phyloP scores from a whole-genome alignment of 53 echinoderm and acorn worm species.

The Mesocentrotus franciscanus region DNA sequence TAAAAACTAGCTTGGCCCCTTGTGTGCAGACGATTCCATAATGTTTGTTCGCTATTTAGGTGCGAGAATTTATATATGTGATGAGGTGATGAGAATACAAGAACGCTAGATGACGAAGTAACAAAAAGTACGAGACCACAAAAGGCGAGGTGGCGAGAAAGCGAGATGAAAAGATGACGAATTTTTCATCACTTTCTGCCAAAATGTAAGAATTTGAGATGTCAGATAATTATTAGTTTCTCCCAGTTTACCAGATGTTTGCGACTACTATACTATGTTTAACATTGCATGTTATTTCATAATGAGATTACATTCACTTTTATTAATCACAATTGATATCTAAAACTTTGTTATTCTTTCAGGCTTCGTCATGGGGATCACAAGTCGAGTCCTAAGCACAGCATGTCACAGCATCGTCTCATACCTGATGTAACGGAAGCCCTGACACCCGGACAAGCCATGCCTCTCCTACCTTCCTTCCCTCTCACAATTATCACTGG shows the following conservation, averaged over 20 bases:
- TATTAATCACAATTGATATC: background rate
- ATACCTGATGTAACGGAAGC: conserved; percentile 28
- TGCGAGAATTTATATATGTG: background rate
- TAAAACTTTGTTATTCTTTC: background rate
- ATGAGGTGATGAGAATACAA: background rate
- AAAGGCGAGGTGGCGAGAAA: background rate
- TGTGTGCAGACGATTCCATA: background rate
- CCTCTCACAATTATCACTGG: conserved; percentile 62
- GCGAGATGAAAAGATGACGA: background rate
- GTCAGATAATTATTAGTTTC: no score
- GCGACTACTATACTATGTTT: no score
- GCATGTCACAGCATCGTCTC: conserved; percentile 59
- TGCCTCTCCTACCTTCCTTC: conserved; percentile 59
- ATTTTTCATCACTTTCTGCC: no score
- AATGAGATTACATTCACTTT: no score
- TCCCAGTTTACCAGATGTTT: no score
- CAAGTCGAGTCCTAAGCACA: conserved; percentile 64
- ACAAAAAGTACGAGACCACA: background rate
- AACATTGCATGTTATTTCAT: no score
- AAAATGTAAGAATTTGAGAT: no score
- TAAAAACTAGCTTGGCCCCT: background rate
- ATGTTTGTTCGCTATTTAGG: background rate
- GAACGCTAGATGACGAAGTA: background rate
- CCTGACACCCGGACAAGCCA: conserved; percentile 48
- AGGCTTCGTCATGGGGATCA: conserved; percentile 35